These are phyloP conservation scores for Cetoscarus ocellatus DNA, from an alignment of 2,797 vertebrate genomes.

Conservation along the genomic window DNA sequence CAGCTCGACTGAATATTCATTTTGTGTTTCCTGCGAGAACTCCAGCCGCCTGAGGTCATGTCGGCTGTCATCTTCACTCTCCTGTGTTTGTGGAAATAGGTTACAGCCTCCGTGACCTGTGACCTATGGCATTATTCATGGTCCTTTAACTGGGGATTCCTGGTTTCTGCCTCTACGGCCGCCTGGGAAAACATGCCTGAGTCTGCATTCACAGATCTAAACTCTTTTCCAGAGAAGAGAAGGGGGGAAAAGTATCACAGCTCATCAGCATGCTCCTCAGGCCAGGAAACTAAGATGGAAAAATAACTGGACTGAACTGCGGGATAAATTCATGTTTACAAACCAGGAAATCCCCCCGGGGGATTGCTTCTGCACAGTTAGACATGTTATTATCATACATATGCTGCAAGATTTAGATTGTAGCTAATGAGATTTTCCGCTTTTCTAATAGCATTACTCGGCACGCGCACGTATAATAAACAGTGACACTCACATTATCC, in stretches of 20 bases:
- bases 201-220: constrained; percentile 42
- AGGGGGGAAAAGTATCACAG: constrained; percentile 15
- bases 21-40: constrained; percentile 42
- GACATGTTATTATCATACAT: constrained; percentile 36
- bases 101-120: constrained; percentile 57
- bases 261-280: constrained; percentile 35
- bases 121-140: constrained; percentile 54
- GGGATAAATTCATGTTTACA: constrained; percentile 41
- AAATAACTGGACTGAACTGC: constrained; percentile 34
- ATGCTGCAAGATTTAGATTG: constrained; percentile 44
- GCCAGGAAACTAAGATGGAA: constrained; percentile 31
- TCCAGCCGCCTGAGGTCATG: constrained; percentile 45
- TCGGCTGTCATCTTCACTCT: constrained; percentile 60
- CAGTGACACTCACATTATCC: constrained; percentile 24
- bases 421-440: constrained; percentile 53
- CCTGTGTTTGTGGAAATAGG: constrained; percentile 56
- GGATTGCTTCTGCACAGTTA: constrained; percentile 45
- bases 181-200: constrained; percentile 39
- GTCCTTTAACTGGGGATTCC: constrained; percentile 35
- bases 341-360: constrained; percentile 40
- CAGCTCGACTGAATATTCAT: constrained; percentile 39
- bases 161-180: constrained; percentile 28
- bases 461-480: constrained; percentile 32
- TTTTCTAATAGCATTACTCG: constrained; percentile 60
- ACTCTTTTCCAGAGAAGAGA: constrained; percentile 10